Percentiles rank a stretch among this genome's conserved stretches.
Conservation (phyloP, 2,113 vertebrate species). For the Poecilia latipinna region DNA sequence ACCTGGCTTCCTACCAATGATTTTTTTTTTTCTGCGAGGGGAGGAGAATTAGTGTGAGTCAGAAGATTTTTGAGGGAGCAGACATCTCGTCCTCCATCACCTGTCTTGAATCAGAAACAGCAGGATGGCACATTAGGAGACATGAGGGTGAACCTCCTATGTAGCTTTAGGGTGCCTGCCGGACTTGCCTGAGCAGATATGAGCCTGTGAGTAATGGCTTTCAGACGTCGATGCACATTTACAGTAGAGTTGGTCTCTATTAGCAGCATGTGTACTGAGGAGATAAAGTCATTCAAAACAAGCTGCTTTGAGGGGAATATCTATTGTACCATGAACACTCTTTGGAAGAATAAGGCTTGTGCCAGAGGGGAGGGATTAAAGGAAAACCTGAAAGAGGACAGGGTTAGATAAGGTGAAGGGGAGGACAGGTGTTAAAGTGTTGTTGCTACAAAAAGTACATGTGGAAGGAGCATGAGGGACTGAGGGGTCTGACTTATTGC, state of each 20-base stretch:
- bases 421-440: conserved; percentile 57
- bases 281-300: conserved; percentile 21
- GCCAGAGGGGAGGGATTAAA: not conserved
- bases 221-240: conserved; percentile 32
- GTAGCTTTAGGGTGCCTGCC: not conserved
- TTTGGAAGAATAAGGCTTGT: not conserved
- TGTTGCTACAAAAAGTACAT: conserved; percentile 33
- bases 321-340: not conserved
- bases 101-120: conserved; percentile 34
- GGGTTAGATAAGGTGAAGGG: conserved; percentile 38
- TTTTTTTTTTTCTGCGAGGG: conserved; percentile 40
- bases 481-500: conserved; percentile 38
- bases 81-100: conserved; percentile 23
- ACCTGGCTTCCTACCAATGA: conserved; percentile 59
- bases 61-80: conserved; percentile 5
- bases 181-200: conserved; percentile 18
- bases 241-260: not conserved
- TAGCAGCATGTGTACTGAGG: not conserved
- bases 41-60: conserved; percentile 37
- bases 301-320: not conserved
- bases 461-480: conserved; percentile 54
- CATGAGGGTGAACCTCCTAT: conserved; percentile 12
- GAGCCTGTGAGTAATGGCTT: conserved; percentile 28
- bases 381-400: conserved; percentile 8
- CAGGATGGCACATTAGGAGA: conserved; percentile 25